Evolutionary conservation across 2,888 invertebrate genomes (phyloP).

Genomic region (Syrista parreyssii): DNA sequence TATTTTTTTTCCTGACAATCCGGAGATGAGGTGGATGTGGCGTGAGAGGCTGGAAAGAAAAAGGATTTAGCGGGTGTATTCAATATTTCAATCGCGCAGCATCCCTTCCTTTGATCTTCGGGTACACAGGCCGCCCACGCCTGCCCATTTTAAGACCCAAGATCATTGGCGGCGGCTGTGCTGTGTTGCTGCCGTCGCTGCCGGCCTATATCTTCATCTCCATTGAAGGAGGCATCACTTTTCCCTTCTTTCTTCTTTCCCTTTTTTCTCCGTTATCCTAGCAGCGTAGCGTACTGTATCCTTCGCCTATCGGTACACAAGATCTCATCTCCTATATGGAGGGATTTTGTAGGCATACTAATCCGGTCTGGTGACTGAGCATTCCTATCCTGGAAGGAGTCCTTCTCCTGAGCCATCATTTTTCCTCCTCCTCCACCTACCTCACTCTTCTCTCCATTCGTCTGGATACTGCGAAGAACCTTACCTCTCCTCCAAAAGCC

Average conservation of each 20-base stretch:
- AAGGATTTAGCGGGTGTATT: slow-evolving; percentile 45
- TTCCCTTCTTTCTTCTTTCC: slow-evolving; percentile 28
- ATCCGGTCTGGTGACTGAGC: slow-evolving; percentile 15
- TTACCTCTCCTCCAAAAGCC: background rate
- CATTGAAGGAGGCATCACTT: slow-evolving; percentile 46
- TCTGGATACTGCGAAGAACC: slow-evolving; percentile 7
- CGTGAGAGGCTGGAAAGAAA: slow-evolving; percentile 24
- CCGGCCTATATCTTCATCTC: slow-evolving; percentile 48
- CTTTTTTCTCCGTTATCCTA: slow-evolving; percentile 23
- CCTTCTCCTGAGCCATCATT: slow-evolving; percentile 12
- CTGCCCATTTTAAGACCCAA: slow-evolving; percentile 39
- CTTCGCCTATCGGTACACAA: slow-evolving; percentile 29
- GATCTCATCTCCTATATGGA: slow-evolving; percentile 23
- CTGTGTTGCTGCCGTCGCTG: background rate
- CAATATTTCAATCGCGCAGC: slow-evolving; percentile 50
- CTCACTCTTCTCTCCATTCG: slow-evolving; percentile 2
- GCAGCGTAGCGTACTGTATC: slow-evolving; percentile 23
- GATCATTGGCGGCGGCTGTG: background rate
- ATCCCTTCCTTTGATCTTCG: slow-evolving; percentile 48
- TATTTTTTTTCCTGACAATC: background rate
- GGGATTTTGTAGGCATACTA: background rate
- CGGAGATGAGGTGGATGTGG: background rate
- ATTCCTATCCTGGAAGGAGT: slow-evolving; percentile 6
- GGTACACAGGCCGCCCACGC: slow-evolving; percentile 53
- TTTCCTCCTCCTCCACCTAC: slow-evolving; percentile 12